Evolutionary conservation across 2,797 vertebrate species (phyloP).

Genomic region (Rhynchonycteris naso): DNA sequence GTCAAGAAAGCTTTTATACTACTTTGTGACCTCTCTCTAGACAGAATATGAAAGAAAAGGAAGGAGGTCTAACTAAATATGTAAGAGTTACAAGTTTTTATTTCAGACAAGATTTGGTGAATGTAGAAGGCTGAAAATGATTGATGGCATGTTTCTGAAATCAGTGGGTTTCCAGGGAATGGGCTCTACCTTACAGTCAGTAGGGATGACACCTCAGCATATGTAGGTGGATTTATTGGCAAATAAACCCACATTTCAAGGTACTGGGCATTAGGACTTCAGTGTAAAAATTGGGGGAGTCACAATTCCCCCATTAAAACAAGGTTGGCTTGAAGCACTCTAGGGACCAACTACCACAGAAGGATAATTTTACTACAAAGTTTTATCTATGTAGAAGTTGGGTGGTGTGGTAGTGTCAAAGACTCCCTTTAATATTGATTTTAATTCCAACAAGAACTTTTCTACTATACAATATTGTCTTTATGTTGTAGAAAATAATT

Average conservation of each 20-base stretch:
- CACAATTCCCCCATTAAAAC: neutral
- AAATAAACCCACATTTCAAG: neutral
- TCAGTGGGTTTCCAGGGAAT: neutral
- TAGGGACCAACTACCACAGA: neutral
- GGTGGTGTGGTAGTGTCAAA: neutral
- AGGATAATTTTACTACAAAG: neutral
- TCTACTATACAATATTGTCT: neutral
- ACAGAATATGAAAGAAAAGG: neutral
- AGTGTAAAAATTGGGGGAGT: neutral
- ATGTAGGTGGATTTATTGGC: neutral
- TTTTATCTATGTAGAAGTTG: neutral
- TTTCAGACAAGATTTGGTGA: neutral
- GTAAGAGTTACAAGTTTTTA: neutral
- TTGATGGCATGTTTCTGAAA: neutral
- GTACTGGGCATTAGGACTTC: neutral
- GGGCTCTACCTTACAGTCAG: neutral
- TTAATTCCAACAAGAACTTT: neutral
- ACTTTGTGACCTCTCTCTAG: neutral
- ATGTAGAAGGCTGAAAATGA: neutral
- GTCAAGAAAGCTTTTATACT: neutral
- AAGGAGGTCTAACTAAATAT: neutral
- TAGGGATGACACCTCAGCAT: neutral
- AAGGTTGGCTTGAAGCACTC: neutral
- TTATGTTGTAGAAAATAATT: neutral
- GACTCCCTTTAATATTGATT: neutral